Evolutionary conservation across 2,888 invertebrate genomes (phyloP), one percentile per base, ranked within the genome.

Genomic region (Helobdella robusta): DNA sequence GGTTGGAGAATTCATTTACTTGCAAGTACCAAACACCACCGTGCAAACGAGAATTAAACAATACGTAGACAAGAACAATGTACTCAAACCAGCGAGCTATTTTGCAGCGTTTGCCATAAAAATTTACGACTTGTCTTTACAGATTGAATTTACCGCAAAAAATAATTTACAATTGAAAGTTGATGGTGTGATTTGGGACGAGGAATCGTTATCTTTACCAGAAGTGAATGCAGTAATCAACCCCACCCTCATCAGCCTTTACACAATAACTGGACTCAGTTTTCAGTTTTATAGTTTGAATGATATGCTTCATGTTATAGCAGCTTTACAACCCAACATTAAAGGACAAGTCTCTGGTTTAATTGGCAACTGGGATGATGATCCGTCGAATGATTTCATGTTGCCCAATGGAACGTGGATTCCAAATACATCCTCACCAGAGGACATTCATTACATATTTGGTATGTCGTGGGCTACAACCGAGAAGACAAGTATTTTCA

Each of bases 341-440:
- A 60, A 60, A 52, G 65, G 65, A 3, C 11, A 48, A 59, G 60
- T 60, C 4, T n/a, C 15, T 28, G 65, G 65, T 2, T 40, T 65
- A 28, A 23, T 65, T n/a, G 65, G 65, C 18, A 65, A 65, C 60
- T 65, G 60, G 59, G 60, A 65, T 60, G 65, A 65, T 40, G 40
- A 59, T 28, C 11, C 25, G 2, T 44, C 48, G 20, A 60, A 65
- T 48, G 65, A 65, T 30, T 60, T 65, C 2, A 60, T 59, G 65
- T 60, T 65, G 15, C 50, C 60, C 2, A 40, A 65, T 30, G 35
- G 35, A n/a, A 50, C 65, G 8, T 48, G 30, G 8, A 65, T 65
- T 4, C 48, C 65, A 15, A 48, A 30, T 5, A 60, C 46, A 30
- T 65, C 65, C 2, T 48, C 60, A 23, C 30, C 32, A 6, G 6